These are phyloP conservation scores for Oscheius sp. DNA, from an alignment of 2,888 invertebrate genomes.

Conservation along the genomic window DNA sequence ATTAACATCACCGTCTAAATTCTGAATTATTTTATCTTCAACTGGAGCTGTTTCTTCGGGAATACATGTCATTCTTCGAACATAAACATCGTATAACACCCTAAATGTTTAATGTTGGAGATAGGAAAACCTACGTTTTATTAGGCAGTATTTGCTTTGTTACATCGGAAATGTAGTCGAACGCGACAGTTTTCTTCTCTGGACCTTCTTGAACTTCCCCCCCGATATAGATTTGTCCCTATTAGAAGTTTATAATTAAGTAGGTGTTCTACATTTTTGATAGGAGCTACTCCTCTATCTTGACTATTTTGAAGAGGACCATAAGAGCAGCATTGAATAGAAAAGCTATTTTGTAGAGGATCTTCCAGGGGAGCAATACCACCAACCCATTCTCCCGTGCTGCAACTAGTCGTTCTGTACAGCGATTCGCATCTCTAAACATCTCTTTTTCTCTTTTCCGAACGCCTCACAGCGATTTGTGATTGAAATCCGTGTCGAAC, in stretches of 20 bases:
- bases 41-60: conserved; percentile 27
- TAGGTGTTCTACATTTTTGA: neutral
- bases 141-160: conserved; percentile 42
- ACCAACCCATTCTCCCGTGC: conserved; percentile 56
- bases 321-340: conserved; percentile 55
- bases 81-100: conserved; percentile 44
- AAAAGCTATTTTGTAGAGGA: neutral
- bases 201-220: conserved; percentile 52
- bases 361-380: conserved; percentile 54
- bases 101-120: conserved; percentile 32
- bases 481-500: conserved; percentile 37
- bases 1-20: conserved; percentile 29
- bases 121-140: conserved; percentile 39
- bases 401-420: conserved; percentile 44
- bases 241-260: neutral
- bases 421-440: conserved; percentile 50
- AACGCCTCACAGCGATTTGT: conserved; percentile 38
- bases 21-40: neutral
- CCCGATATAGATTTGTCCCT: conserved; percentile 56
- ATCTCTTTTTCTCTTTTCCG: neutral
- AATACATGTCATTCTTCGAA: conserved; percentile 54
- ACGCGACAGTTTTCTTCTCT: conserved; percentile 50
- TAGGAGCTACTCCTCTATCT: conserved; percentile 53
- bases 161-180: conserved; percentile 58
- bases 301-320: conserved; percentile 48